Evolutionary conservation across 2,113 vertebrate genomes (phyloP), one percentile per base, ranked within the genome.

Genomic region (Dasyprocta punctata): DNA sequence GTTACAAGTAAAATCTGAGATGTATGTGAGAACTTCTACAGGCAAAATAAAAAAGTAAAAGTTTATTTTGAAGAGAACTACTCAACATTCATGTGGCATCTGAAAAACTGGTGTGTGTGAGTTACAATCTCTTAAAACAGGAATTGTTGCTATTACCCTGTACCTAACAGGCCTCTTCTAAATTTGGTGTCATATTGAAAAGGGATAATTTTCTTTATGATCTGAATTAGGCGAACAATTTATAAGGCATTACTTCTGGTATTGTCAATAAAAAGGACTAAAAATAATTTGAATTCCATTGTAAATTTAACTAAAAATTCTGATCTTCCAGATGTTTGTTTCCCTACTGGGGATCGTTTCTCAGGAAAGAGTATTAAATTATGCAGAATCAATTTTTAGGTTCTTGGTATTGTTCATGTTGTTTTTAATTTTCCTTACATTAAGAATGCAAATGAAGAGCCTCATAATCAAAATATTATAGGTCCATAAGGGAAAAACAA

Each of bases 281-380:
- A 94, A 95, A 94, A 94, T 98, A 97, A 67, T 97, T 98, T 95
- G 82, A 89, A 98, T 97, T 97, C 92, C 94, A 93, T 58, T 96
- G 89, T 97, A 95, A 98, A 96, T 97, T 95, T 96, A 95, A 95
- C n/a, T 80, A 80, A 96, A 97, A 97, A 89, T 96, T 95, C 69
- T 94, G n/a, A 69, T 96, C 92, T 96, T 96, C 95, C 95, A 97
- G 96, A 97, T 98, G 96, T 97, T 92, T 96, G 60, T 94, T 52
- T 94, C 78, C 60, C 88, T 94, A 90, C 14, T 90, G 78, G 56
- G n/a, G 26, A 86, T 65, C 88, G 26, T 97, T 97, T 92, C 26
- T 56, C 83, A 73, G 56, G 82, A 95, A 95, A 92, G 41, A 80
- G 81, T 94, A 80, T 82, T 90, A 90, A 96, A 90, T 95, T 91